Base-by-base conservation (phyloP, 2,797 vertebrate species). In the Anisognathus igniventris region DNA sequence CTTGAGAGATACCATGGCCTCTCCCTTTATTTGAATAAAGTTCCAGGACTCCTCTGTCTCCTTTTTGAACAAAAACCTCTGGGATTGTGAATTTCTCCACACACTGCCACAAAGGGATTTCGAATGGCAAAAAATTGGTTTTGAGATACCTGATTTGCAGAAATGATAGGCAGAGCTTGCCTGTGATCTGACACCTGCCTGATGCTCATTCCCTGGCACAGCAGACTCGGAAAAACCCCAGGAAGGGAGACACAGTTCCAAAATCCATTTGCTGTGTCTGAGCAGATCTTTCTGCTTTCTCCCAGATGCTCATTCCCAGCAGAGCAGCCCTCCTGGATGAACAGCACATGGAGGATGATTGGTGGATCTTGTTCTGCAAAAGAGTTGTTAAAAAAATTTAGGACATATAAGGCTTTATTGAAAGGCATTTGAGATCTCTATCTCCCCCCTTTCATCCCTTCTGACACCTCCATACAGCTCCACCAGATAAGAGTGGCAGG, bases 201-300 rank as follows among this genome's bases (percentile, higher is more conserved):
- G 77, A 4, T 71, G 37, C 39, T 89, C n/a, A 5, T 7, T 39
- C 10, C 15, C 50, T n/a, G 50, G 16, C 44, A 78, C 24, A 24
- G 40, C 11, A 7, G 4, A 5, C n/a, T 50, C 0, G 0, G 48
- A 65, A 78, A 74, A 79, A 3, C 0, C 4, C 16, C 0, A 0
- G 45, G 53, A 65, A 54, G 8, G 39, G 35, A 71, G 2, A 23
- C 9, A 20, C 7, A 0, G 40, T 23, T 51, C 42, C 28, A 10
- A 77, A 64, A 62, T 31, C 9, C 12, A 7, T 18, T 39, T 45
- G 33, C 42, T 56, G 15, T 61, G 13, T 13, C 9, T 19, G 71
- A 77, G 65, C 10, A 35, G 35, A 28, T 23, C 27, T 50, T 31
- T 1, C 1, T 58, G 37, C 53, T 23, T 8, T 61, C 35, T 44